Evolutionary conservation across 1,140 invertebrate genomes (phyloP), one percentile per base, ranked within the genome.

Genomic region (Colletes latitarsis): DNA sequence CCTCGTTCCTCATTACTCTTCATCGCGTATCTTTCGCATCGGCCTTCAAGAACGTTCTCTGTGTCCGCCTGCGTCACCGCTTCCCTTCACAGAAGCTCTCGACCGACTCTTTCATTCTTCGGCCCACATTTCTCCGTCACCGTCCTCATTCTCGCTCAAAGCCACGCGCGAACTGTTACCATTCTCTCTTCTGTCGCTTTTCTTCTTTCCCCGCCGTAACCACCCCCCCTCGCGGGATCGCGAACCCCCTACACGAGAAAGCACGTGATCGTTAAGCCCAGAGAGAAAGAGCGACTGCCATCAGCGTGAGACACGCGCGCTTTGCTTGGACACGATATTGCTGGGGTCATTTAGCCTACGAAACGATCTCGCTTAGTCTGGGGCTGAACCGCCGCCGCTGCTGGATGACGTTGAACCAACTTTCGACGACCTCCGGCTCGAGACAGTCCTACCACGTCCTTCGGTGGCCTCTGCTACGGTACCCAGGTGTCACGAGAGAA

Each of bases 391-490:
- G 58, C 39, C 66, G 81, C 58, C 49, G 63, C 74, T 86, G 71
- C 43, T 85, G 79, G 66, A 75, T 41, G 46, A 55, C 46, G 58
- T 76, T 82, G 73, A 63, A 79, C 53, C 66, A 78, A 9, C 62
- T 70, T 17, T 39, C 82, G 75, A 86, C 53, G 64, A 83, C 41
- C 66, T 60, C 52, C 49, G 71, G 17, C 66, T 74, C 66, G 71
- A 58, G 71, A 85, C 71, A 52, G 77, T 80, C 64, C 69, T 79
- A 10, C 70, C 52, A 41, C 78, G 85, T 87, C 77, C 84, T 86
- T 87, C 85, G 84, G 82, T 81, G 62, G 66, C 84, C 85, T 87
- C 84, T 67, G 76, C 67, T 10, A 75, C 78, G 74, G 77, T 74
- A 75, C 71, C 72, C 67, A 46, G 9, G 30, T 30, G 30, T 30